A percentile compares a stretch with the other conserved stretches of the same genome.
These are phyloP conservation scores for Ophiodon elongatus DNA, from an alignment of 2,113 vertebrate genomes.

Conservation along the genomic window DNA sequence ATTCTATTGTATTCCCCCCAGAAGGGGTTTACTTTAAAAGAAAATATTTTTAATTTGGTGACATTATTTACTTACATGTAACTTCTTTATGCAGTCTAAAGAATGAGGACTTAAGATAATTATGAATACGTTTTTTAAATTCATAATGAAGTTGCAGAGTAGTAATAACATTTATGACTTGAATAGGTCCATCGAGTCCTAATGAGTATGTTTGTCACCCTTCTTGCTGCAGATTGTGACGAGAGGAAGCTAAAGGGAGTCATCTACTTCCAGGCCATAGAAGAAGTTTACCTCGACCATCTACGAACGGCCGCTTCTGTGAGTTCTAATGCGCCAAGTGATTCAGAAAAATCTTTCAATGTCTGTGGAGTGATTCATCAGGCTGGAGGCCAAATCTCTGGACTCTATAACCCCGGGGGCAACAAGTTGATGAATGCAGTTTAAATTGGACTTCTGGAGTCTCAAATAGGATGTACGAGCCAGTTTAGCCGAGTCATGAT, in stretches of 20 bases:
- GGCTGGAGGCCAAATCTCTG: background rate
- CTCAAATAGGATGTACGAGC: background rate
- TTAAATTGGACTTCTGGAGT: background rate
- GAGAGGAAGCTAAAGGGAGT: constrained; percentile 97
- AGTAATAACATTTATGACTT: background rate
- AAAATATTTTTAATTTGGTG: background rate
- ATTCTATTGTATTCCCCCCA: background rate
- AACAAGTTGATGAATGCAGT: background rate
- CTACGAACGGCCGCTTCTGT: constrained; percentile 93
- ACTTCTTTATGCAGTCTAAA: background rate
- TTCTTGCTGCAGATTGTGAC: constrained; percentile 88
- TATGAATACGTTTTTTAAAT: background rate
- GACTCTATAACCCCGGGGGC: background rate
- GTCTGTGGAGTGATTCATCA: background rate
- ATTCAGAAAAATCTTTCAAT: background rate
- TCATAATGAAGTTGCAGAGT: background rate
- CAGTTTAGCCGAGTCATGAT: background rate
- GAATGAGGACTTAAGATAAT: background rate
- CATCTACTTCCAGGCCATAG: constrained; percentile 98
- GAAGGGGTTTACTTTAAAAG: background rate
- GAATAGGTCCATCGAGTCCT: background rate
- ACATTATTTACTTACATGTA: background rate
- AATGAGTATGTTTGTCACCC: background rate
- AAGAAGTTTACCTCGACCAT: constrained; percentile 98
- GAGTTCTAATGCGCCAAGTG: constrained; percentile 42